phyloP scores from a whole-genome alignment of 2,113 vertebrate genomes.

The Gymnorhina tibicen region DNA sequence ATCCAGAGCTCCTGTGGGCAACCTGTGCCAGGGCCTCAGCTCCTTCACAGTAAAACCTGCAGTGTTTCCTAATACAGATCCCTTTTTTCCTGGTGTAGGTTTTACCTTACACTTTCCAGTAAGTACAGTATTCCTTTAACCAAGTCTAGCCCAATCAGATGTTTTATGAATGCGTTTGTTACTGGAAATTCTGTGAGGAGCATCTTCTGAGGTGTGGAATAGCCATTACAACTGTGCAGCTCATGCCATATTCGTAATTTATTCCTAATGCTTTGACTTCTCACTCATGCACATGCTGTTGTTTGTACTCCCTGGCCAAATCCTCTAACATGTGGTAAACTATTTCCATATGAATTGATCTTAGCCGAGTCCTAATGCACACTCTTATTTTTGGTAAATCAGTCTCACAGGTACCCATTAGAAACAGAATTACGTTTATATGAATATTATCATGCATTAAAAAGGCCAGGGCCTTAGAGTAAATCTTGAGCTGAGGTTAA shows the following conservation, averaged over 20 bases:
- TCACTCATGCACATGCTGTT: neutral
- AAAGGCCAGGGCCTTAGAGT: neutral
- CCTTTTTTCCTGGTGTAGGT: neutral
- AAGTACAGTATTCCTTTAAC: neutral
- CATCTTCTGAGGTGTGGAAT: neutral
- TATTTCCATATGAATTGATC: neutral
- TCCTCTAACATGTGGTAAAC: neutral
- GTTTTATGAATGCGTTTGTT: neutral
- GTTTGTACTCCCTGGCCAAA: neutral
- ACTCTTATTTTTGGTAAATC: neutral
- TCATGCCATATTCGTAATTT: neutral
- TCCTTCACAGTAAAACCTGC: neutral
- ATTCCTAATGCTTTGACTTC: neutral
- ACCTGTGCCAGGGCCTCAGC: neutral
- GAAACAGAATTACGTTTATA: neutral
- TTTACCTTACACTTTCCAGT: neutral
- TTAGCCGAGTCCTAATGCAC: neutral
- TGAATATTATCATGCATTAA: neutral
- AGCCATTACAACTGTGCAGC: neutral
- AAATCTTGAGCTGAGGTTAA: neutral
- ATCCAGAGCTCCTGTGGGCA: neutral
- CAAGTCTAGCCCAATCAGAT: neutral
- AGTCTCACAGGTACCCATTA: neutral
- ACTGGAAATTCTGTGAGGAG: neutral
- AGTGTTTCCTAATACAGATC: neutral